Evolutionary conservation across 2,113 vertebrate genomes (phyloP).

Genomic region (Pogonocichla stellata): DNA sequence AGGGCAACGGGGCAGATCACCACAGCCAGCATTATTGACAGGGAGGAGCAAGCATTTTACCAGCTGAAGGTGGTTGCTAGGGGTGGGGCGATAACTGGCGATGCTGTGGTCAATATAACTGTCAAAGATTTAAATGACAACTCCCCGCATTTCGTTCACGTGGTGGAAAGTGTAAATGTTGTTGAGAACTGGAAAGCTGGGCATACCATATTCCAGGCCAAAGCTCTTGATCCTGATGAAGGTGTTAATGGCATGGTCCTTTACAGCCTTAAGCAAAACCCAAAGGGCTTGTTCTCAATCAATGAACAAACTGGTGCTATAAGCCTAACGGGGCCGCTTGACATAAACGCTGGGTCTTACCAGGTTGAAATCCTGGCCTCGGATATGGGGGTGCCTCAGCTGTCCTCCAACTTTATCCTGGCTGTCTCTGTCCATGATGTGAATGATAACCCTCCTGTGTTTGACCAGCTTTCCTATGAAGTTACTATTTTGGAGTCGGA

Average conservation of each 20-base stretch:
- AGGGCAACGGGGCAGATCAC: slow-evolving; percentile 83
- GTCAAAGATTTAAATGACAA: slow-evolving; percentile 98
- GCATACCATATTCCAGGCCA: slow-evolving; percentile 92
- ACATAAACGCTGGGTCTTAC: slow-evolving; percentile 88
- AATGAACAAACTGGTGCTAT: slow-evolving; percentile 86
- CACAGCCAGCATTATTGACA: slow-evolving; percentile 86
- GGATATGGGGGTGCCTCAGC: slow-evolving; percentile 89
- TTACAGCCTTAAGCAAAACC: slow-evolving; percentile 92
- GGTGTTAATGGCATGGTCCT: slow-evolving; percentile 87
- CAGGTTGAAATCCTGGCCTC: slow-evolving; percentile 89
- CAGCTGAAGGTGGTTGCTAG: slow-evolving; percentile 92
- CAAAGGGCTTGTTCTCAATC: slow-evolving; percentile 86
- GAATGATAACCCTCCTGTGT: slow-evolving; percentile 92
- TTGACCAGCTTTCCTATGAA: slow-evolving; percentile 97
- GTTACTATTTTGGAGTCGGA: slow-evolving; percentile 89
- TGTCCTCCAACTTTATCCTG: slow-evolving; percentile 84
- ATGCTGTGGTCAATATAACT: slow-evolving; percentile 89
- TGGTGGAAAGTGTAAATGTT: slow-evolving; percentile 88
- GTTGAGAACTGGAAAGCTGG: slow-evolving; percentile 96
- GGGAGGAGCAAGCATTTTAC: slow-evolving; percentile 93
- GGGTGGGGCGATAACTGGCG: slow-evolving; percentile 89
- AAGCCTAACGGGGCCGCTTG: slow-evolving; percentile 84
- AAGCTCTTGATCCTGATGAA: slow-evolving; percentile 90
- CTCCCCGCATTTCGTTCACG: slow-evolving; percentile 86
- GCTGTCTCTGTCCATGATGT: slow-evolving; percentile 94